Evolutionary conservation across 2,113 vertebrate species (phyloP).

Genomic region (Poecile atricapillus): DNA sequence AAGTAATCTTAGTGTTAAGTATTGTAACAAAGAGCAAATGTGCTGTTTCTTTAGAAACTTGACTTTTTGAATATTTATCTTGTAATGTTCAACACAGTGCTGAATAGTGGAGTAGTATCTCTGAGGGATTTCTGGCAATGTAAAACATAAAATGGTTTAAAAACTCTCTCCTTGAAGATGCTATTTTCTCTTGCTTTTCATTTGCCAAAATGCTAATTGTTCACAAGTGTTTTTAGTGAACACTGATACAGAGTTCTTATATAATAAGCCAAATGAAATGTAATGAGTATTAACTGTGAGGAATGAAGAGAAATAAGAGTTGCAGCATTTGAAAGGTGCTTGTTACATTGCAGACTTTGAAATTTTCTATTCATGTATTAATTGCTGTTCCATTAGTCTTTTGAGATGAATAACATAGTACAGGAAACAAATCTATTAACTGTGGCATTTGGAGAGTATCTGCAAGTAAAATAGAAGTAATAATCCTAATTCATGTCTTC

Average conservation of each 20-base stretch:
- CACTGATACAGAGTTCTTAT: not conserved
- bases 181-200: not conserved
- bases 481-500: not conserved
- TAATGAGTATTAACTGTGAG: not conserved
- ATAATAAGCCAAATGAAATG: not conserved
- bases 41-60: not conserved
- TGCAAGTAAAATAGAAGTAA: not conserved
- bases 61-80: not conserved
- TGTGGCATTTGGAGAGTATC: not conserved
- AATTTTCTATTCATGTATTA: not conserved
- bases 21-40: not conserved
- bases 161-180: not conserved
- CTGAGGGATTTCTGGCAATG: not conserved
- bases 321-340: not conserved
- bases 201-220: not conserved
- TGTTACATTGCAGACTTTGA: not conserved
- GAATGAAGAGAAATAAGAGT: accelerated
- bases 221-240: not conserved
- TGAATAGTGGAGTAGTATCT: not conserved
- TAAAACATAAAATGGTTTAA: not conserved
- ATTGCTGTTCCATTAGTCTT: not conserved
- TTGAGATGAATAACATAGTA: not conserved
- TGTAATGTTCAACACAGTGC: not conserved
- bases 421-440: not conserved
- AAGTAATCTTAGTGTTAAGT: not conserved